Base-by-base conservation (phyloP, 2,113 vertebrate species). In the Corythornis madagascariensis region DNA sequence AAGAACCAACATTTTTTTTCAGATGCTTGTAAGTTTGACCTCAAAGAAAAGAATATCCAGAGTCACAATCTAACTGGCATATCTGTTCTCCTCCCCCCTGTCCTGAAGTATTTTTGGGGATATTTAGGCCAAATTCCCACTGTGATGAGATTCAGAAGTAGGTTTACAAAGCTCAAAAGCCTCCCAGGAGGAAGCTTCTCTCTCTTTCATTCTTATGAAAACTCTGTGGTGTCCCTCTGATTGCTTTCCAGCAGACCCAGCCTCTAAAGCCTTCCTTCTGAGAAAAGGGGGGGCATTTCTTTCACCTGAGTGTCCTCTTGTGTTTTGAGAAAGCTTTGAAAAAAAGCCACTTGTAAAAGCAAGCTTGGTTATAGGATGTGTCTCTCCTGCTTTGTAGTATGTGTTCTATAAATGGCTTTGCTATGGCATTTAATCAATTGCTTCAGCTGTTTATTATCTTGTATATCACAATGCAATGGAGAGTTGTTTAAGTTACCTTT, bases 381-480 rank as follows among this genome's bases (percentile, higher is more conserved):
- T 53, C 88, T 92, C 53, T 64, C 67, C 42, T 66, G 88, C 78
- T 96, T 83, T 79, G 59, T 33, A 53, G 63, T 63, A 53, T 76
- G 63, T 0, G 0, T 63, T 86, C 79, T 63, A 40, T 88, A 96
- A 94, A 94, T 21, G 80, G 90, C 70, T 95, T 82, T 83, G 70
- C 74, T 86, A 73, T 96, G 93, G 94, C 83, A 94, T 92, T 97
- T 97, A 96, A 97, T 98, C 96, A 96, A 97, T 94, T 85, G 94
- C 87, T 96, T 97, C 95, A 95, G 63, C 66, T 70, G 48, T 96
- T 97, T 96, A 97, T 96, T 95, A 93, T 94, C 91, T 96, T 91
- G 7, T 97, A 78, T 96, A 97, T 97, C 93, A 97, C 93, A 73
- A 64, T 87, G 90, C 83, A 90, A 82, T 94, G 81, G 93, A 95